Conservation (phyloP, 2,113 vertebrate species). For the Nymphicus hollandicus region DNA sequence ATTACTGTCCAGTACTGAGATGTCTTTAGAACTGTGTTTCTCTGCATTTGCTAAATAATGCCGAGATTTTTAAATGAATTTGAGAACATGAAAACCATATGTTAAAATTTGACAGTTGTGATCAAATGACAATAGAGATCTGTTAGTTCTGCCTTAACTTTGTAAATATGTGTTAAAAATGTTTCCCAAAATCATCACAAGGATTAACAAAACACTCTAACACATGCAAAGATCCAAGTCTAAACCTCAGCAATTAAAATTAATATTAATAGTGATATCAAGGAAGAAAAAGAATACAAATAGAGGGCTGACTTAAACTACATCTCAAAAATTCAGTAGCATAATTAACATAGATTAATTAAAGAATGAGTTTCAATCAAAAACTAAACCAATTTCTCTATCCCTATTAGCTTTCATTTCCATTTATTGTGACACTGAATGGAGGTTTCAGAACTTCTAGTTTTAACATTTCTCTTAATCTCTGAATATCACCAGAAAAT, state of each 20-base stretch:
- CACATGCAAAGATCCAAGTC: not conserved
- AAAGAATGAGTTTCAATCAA: not conserved
- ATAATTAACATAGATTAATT: not conserved
- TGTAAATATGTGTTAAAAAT: constrained; percentile 46
- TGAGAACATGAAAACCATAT: constrained; percentile 60
- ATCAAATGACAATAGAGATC: constrained; percentile 33
- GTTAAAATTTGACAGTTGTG: constrained; percentile 34
- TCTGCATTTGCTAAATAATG: constrained; percentile 59
- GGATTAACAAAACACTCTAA: constrained; percentile 13
- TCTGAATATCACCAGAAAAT: not conserved
- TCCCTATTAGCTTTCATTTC: not conserved
- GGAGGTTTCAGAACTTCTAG: not conserved
- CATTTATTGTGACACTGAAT: not conserved
- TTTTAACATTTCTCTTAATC: not conserved
- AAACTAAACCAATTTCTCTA: not conserved
- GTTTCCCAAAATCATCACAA: constrained; percentile 22
- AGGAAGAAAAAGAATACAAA: not conserved
- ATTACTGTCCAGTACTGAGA: constrained; percentile 37
- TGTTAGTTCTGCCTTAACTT: constrained; percentile 27
- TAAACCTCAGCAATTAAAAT: not conserved
- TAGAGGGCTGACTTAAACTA: not conserved
- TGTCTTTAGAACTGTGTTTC: constrained; percentile 25
- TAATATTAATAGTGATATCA: not conserved
- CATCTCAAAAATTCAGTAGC: not conserved
- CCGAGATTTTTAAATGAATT: constrained; percentile 49